A percentile compares a stretch with the other conserved stretches of the same genome.
Conservation (phyloP, 2,888 invertebrate genomes). For the Notocelia uddmanniana region DNA sequence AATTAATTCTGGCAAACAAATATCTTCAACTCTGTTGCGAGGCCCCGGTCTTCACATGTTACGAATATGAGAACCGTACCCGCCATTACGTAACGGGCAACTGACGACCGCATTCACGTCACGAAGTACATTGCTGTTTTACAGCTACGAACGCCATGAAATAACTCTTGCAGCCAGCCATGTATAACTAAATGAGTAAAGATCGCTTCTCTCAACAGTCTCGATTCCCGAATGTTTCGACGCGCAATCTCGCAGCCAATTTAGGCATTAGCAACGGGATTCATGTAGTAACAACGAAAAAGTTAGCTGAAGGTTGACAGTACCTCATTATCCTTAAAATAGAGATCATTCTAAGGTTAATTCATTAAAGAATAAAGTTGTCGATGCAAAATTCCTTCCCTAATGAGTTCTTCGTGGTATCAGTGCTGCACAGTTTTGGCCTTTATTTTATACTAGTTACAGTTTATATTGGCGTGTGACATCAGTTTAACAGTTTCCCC, state of each 20-base stretch:
- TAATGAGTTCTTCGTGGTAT: background rate
- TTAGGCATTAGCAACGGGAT: constrained; percentile 22
- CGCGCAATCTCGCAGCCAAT: constrained; percentile 21
- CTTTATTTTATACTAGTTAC: constrained; percentile 6
- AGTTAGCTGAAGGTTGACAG: background rate
- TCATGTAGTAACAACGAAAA: background rate
- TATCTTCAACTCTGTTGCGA: constrained; percentile 7
- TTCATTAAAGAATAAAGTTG: background rate
- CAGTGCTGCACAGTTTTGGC: background rate
- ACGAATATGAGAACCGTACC: background rate
- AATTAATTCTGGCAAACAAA: constrained; percentile 20
- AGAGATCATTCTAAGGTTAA: no score
- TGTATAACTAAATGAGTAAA: constrained; percentile 6
- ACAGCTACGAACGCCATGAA: background rate
- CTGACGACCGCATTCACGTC: background rate
- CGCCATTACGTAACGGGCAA: constrained; percentile 23
- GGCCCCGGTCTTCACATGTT: constrained; percentile 5
- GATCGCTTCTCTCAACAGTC: background rate
- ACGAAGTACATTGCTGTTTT: constrained; percentile 19
- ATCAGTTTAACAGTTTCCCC: constrained; percentile 31
- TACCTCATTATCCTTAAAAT: background rate
- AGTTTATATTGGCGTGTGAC: background rate
- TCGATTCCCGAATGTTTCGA: constrained; percentile 1
- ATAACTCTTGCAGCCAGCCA: background rate
- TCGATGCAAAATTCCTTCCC: background rate